Base-by-base conservation (phyloP, 2,888 invertebrate species). In the Polyommatus iphigenia region DNA sequence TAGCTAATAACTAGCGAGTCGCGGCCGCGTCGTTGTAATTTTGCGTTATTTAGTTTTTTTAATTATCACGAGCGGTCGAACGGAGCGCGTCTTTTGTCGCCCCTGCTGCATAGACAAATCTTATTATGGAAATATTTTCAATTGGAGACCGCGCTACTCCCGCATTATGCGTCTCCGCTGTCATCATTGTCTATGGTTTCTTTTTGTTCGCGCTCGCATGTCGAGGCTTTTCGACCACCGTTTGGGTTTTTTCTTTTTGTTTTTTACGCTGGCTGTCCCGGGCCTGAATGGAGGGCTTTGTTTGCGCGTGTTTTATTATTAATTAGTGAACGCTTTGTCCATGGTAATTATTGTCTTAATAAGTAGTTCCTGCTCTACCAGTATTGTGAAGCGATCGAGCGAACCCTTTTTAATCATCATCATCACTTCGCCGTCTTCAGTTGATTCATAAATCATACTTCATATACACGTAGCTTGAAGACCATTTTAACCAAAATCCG, bases 81-180 rank as follows among this genome's bases (percentile, higher is more conserved):
- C 93, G 92, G 92, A 92, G 91, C 85, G 81, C 84, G 83, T 86
- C 92, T 93, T 93, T 93, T 93, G 92, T 93, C 89, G 85, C 50
- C 87, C 89, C 87, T 89, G 88, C 87, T 87, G 90, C 91, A 93
- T 93, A 93, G 93, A 93, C 93, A 93, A 93, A 94, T 93, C 93
- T 93, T 93, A 93, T 93, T 93, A 93, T 93, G 92, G 92, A 93
- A 93, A 93, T 93, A 93, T 93, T 94, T 93, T 94, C 91, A 92
- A 94, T 93, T 93, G 92, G 92, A 92, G 92, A 92, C 91, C 91
- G 88, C 91, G 92, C 86, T 84, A 85, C 91, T 94, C 93, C 93
- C 93, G 93, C 93, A 94, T 93, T 93, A 91, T 93, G 91, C 91
- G 91, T 92, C 91, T 91, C 92, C 89, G 89, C 92, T 91, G 91